Evolutionary conservation across 2,888 invertebrate species (phyloP), one percentile per base, ranked within the genome.

Genomic region (Cabera pusaria): DNA sequence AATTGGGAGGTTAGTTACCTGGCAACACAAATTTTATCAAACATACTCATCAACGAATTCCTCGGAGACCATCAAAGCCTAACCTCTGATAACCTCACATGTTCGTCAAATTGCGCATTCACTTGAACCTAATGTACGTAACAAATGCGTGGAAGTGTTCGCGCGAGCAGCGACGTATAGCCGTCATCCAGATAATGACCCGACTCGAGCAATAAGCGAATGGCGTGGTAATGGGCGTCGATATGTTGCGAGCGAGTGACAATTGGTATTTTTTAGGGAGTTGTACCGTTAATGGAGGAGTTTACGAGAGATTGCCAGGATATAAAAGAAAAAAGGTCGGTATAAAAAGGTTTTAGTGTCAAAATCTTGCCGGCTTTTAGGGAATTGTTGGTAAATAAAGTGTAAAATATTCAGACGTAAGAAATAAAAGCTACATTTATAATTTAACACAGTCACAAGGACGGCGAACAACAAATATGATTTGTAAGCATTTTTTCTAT

Each of bases 161-260:
- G 53, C 44, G 48, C 40, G 61, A 66, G 65, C 73, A 49, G 70
- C 76, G 64, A 79, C 76, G 76, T 75, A 79, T 79, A 55, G 64
- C 51, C 47, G 45, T 63, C 75, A 75, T 78, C 58, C 56, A 59
- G 61, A 60, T 73, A 75, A 74, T 69, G 72, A 63, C 64, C 40
- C 59, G 58, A 32, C 26, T 28, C 67, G 64, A 56, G 69, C 61
- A 50, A 50, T 50, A 52, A 49, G 49, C 42, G 49, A 52, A 52
- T 52, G 52, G 52, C 46, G 46, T 38, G 49, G 52, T 52, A 49
- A 52, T 49, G 46, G 48, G 21, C 17, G 31, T 34, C 50, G 43
- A 51, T 51, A 51, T 48, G 52, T 44, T 40, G 21, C 27, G 24
- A 29, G 23, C 25, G 25, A 42, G 44, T 40, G 45, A 49, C 49